Conservation (phyloP, 30 jellyfish, hydroid and myxozoan species). For the Mastigias papua region DNA sequence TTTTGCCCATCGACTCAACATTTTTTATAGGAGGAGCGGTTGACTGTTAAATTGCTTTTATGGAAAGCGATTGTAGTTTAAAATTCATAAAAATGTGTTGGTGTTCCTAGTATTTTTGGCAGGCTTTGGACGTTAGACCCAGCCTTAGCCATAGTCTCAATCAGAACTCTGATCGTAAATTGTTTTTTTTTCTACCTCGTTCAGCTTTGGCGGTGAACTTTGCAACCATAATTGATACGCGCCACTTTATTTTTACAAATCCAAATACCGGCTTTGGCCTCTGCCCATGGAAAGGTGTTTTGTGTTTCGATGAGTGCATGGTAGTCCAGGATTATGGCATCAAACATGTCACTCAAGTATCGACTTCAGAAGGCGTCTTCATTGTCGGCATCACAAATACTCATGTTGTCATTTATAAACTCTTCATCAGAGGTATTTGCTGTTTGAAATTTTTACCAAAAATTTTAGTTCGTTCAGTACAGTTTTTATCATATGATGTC, state of each 20-base stretch:
- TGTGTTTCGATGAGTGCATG: constrained; percentile 79
- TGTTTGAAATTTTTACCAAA: not conserved
- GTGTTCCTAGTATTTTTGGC: no score
- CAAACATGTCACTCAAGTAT: constrained; percentile 39
- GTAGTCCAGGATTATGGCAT: constrained; percentile 62
- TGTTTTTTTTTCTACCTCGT: not conserved
- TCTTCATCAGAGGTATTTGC: constrained; percentile 45
- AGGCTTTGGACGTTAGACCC: no score
- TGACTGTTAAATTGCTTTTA: no score
- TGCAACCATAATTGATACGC: not conserved
- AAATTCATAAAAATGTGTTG: no score
- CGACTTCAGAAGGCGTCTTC: constrained; percentile 69
- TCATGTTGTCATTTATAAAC: constrained; percentile 18
- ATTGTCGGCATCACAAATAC: constrained; percentile 36
- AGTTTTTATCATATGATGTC: not conserved
- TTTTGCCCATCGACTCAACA: no score
- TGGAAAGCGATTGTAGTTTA: no score
- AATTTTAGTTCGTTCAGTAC: not conserved
- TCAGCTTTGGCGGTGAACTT: constrained; percentile 62
- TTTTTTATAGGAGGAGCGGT: no score
- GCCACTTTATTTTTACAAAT: constrained; percentile 57
- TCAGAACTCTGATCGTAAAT: no score
- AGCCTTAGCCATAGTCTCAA: no score
- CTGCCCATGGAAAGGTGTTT: constrained; percentile 90
- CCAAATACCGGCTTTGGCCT: constrained; percentile 80